Base-by-base conservation (phyloP, 2,888 invertebrate genomes). In the Dinocampus coccinellae region DNA sequence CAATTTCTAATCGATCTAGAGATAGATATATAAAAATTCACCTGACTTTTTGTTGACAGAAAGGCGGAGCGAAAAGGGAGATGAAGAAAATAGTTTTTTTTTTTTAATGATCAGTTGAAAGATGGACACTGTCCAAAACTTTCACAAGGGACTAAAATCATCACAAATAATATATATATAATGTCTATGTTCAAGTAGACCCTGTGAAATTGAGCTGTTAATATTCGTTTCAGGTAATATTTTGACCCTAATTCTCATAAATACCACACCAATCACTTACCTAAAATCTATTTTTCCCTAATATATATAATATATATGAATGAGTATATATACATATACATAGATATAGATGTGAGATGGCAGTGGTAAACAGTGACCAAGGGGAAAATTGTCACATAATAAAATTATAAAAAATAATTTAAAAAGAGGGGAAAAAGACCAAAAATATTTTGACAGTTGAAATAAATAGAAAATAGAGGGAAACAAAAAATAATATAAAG, bases 141-240 rank as follows among this genome's bases (percentile, higher is more conserved):
- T n/a, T n/a, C n/a, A n/a, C 55, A 26, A 58, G 64, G 36, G 67
- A 58, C 42, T 64, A 42, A 62, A 24, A 52, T 9, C 13, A 20
- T 11, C 9, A 42, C 29, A 29, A 33, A 42, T 7, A 74, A 69
- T 74, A 75, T 75, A 71, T 63, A 69, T 75, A 75, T 72, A 70
- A 76, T 69, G 66, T 74, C 73, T 76, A 78, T n/a, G n/a, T 39
- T 39, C 13, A 6, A 39, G n/a, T n/a, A 39, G 3, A 39, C 39
- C n/a, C 77, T 82, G 84, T 84, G 85, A 85, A 85, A 85, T 85
- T 85, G 85, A 85, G 85, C 85, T 82, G 85, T 85, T 85, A 85
- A 83, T 82, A 80, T 82, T 79, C 73, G 65, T 52, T 69, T 70
- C 34, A 67, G 69, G 33, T 58, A 53, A 24, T 11, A 24, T 53